Evolutionary conservation across 2,113 vertebrate genomes (phyloP).

Genomic region (Sigmodon hispidus): DNA sequence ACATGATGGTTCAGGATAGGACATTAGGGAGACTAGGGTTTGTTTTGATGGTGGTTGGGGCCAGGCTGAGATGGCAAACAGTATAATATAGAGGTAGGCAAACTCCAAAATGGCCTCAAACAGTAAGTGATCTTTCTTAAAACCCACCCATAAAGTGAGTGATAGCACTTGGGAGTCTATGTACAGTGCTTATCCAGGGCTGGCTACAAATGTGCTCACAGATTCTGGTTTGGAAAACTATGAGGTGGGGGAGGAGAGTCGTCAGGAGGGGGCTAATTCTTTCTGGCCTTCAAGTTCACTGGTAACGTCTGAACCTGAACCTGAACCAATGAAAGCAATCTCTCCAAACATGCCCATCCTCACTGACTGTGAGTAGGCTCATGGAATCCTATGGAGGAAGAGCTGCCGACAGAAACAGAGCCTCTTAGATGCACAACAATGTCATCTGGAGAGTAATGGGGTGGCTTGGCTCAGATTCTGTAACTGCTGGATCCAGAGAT

Average conservation of each 20-base stretch:
- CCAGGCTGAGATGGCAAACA: background rate
- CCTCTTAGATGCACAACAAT: accelerated
- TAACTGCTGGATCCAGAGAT: background rate
- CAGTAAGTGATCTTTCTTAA: background rate
- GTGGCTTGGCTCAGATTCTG: background rate
- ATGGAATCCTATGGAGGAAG: background rate
- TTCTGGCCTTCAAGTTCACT: background rate
- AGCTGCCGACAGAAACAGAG: background rate
- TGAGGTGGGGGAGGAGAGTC: background rate
- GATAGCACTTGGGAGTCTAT: too few species aligned
- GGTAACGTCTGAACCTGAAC: background rate
- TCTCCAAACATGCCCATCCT: background rate
- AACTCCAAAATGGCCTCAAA: background rate
- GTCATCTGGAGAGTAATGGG: background rate
- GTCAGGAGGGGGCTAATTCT: background rate
- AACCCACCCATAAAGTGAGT: background rate
- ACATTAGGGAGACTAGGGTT: too few species aligned
- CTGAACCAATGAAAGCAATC: background rate
- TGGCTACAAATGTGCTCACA: background rate
- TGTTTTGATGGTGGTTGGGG: background rate
- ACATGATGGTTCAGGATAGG: background rate
- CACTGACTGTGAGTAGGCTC: background rate
- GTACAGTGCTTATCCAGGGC: background rate
- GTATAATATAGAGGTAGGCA: background rate
- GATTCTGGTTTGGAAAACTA: background rate